These are phyloP conservation scores for Stichodactyla mertensii DNA, from an alignment of 64 coral and sea anemone genomes.

Conservation along the genomic window DNA sequence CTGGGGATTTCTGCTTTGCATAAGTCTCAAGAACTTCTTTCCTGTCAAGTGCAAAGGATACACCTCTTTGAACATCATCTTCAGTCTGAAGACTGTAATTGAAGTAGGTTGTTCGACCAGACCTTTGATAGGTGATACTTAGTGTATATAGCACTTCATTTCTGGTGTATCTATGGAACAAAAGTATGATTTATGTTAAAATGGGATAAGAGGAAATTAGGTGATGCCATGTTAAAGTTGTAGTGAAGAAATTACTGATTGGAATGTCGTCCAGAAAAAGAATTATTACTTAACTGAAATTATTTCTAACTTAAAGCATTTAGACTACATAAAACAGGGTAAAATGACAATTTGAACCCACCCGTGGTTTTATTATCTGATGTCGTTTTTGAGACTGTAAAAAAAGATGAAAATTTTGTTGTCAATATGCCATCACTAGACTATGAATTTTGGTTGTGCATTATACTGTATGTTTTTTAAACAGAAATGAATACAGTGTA, in stretches of 20 bases:
- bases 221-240: conserved; percentile 5
- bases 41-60: conserved; percentile 67
- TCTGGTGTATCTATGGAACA: conserved; percentile 27
- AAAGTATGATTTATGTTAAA: conserved; percentile 23
- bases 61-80: conserved; percentile 38
- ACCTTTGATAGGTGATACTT: conserved; percentile 55
- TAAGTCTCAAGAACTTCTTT: conserved; percentile 57
- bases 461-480: not conserved
- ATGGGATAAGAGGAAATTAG: conserved; percentile 5
- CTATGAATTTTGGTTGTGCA: not conserved
- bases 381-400: conserved; percentile 23
- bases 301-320: conserved; percentile 20
- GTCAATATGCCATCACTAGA: not conserved
- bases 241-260: conserved; percentile 33
- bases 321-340: not conserved
- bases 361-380: conserved; percentile 4
- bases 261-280: not conserved
- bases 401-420: conserved; percentile 15
- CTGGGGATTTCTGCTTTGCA: conserved; percentile 53
- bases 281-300: conserved; percentile 9
- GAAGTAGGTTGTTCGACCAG: conserved; percentile 43
- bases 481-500: not conserved
- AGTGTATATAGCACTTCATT: conserved; percentile 63
- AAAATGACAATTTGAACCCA: conserved; percentile 20
- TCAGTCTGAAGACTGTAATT: conserved; percentile 73